These are phyloP conservation scores for Sinella curviseta DNA, from an alignment of 1,140 invertebrate species.

Conservation along the genomic window DNA sequence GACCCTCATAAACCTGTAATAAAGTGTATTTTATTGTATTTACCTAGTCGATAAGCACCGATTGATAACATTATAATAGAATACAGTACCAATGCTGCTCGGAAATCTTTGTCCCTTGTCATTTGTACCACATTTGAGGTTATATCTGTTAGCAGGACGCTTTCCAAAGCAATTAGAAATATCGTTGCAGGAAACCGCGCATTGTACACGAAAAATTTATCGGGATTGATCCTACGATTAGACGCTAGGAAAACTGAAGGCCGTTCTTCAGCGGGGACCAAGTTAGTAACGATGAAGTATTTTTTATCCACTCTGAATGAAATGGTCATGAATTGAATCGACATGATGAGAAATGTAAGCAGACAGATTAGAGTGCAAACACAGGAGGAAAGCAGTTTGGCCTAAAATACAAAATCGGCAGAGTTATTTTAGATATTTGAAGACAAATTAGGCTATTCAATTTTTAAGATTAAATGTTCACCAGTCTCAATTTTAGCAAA, in stretches of 20 bases:
- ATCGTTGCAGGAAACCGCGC: no score
- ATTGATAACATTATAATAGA: no score
- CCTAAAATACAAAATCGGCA: neutral
- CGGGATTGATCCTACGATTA: no score
- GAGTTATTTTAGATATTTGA: no score
- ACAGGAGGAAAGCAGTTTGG: neutral
- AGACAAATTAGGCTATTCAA: no score
- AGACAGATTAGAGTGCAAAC: neutral
- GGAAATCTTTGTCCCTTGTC: neutral
- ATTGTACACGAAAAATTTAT: no score
- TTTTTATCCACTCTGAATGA: no score
- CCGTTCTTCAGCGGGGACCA: neutral
- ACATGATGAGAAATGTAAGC: neutral
- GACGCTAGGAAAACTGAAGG: no score
- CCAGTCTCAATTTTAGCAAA: neutral
- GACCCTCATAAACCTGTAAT: neutral
- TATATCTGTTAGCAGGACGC: neutral
- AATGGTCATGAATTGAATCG: neutral
- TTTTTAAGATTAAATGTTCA: no score
- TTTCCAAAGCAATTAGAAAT: neutral
- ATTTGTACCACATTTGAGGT: neutral
- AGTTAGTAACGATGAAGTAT: neutral
- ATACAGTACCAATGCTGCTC: neutral
- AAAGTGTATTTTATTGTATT: no score
- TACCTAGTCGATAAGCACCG: no score